Conservation (phyloP, 2,113 vertebrate species). For the Cyphomyrus discorhynchus region DNA sequence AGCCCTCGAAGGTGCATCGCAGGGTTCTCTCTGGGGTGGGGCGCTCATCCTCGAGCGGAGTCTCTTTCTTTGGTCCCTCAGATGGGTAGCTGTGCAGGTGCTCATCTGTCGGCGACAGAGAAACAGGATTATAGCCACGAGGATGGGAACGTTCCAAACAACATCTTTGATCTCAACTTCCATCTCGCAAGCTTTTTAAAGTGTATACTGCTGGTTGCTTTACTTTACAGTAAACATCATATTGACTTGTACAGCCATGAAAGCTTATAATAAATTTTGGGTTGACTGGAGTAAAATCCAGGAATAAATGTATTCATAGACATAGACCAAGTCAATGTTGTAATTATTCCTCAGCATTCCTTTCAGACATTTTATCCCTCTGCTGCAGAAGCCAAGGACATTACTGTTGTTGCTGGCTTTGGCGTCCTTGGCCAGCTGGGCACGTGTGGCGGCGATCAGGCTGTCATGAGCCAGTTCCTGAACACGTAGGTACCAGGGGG, state of each 20-base stretch:
- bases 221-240: neutral
- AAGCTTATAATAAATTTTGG: neutral
- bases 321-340: neutral
- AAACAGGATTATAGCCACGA: neutral
- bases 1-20: constrained; percentile 88
- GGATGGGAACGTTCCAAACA: neutral
- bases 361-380: constrained; percentile 22
- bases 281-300: neutral
- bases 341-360: neutral
- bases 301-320: constrained; percentile 2
- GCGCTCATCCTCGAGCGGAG: constrained; percentile 55
- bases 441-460: constrained; percentile 91
- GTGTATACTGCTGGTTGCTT: neutral
- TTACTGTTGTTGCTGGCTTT: constrained; percentile 79
- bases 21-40: constrained; percentile 74
- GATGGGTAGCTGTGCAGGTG: constrained; percentile 71
- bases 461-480: constrained; percentile 97
- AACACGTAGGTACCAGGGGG: constrained; percentile 91
- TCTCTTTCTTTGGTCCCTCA: constrained; percentile 72
- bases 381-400: constrained; percentile 6
- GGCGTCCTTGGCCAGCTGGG: constrained; percentile 84
- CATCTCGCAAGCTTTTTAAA: neutral
- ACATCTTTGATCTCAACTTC: neutral
- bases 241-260: neutral
- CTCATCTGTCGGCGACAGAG: constrained; percentile 65